Conservation (phyloP, 2,888 invertebrate genomes). For the Scrobipalpa atriplicella region DNA sequence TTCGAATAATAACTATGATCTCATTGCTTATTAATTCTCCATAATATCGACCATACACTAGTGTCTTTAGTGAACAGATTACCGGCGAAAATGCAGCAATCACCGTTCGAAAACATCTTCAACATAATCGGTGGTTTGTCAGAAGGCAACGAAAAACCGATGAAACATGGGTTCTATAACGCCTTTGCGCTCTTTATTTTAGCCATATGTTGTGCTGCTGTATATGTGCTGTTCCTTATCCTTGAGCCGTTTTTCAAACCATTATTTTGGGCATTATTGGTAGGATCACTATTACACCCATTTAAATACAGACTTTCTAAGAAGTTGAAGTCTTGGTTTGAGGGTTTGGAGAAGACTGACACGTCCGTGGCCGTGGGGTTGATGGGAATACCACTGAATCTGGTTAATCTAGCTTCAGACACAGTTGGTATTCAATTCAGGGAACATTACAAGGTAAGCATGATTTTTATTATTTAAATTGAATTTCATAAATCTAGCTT, state of each 20-base stretch:
- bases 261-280: conserved; percentile 96
- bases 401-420: conserved; percentile 89
- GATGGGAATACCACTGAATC: conserved; percentile 87
- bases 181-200: conserved; percentile 91
- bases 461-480: conserved; percentile 2
- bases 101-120: conserved; percentile 86
- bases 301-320: conserved; percentile 93
- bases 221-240: conserved; percentile 91
- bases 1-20: conserved; percentile 55
- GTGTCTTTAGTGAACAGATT: conserved; percentile 31
- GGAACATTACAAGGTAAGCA: conserved; percentile 82
- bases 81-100: conserved; percentile 77
- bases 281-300: conserved; percentile 98
- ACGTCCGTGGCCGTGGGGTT: conserved; percentile 85
- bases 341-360: conserved; percentile 84
- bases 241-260: conserved; percentile 97
- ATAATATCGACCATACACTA: conserved; percentile 4
- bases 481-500: neutral
- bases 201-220: conserved; percentile 85
- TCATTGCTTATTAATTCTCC: conserved; percentile 43
- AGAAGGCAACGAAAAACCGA: conserved; percentile 92
- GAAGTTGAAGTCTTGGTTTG: conserved; percentile 90
- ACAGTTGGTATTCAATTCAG: conserved; percentile 87
- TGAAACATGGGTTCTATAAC: conserved; percentile 96
- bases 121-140: conserved; percentile 87